Evolutionary conservation across 2,797 vertebrate genomes (phyloP), one percentile per base, ranked within the genome.

Genomic region (Anolis apletophallus): DNA sequence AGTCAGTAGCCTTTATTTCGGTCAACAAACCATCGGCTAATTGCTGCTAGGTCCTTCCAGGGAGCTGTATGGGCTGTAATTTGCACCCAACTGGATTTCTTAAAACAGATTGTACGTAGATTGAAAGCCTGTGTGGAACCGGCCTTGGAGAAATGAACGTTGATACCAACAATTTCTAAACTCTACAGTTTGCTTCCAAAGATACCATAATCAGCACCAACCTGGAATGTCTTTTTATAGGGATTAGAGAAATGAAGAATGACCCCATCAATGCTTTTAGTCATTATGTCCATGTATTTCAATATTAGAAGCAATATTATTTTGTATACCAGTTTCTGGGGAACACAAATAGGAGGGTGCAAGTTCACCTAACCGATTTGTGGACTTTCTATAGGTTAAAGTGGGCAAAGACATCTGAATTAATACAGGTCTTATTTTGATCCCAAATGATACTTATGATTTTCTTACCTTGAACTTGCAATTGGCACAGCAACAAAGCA

Each of bases 401-500:
- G 34, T 46, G 72, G 36, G 13, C 23, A 26, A 14, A 17, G 11
- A 26, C 21, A 23, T 23, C 8, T 46, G 36, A 11, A 73, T 46
- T 73, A 73, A 64, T 3, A 26, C 3, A 46, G 32, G 72, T 11
- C 36, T 46, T 73, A 21, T 7, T 46, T 23, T 46, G 21, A 73
- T 73, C 36, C 10, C 26, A 17, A 9, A 46, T 73, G 72, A 40
- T 16, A 11, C 11, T 73, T 73, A 36, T 12, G 46, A 73, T 12
- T 10, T 73, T 73, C 61, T 73, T 95, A 88, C 90, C 88, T 93
- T 59, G 88, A 93, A 87, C 64, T 92, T 83, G 55, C 55, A 91
- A 50, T 90, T 94, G 94, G 94, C 93, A 91, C 21, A 61, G 89
- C 57, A 74, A 90, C 87, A 89, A 91, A 87, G 76, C 88, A 61